Evolutionary conservation across 2,113 vertebrate species (phyloP).

Genomic region (Tupaia tana): DNA sequence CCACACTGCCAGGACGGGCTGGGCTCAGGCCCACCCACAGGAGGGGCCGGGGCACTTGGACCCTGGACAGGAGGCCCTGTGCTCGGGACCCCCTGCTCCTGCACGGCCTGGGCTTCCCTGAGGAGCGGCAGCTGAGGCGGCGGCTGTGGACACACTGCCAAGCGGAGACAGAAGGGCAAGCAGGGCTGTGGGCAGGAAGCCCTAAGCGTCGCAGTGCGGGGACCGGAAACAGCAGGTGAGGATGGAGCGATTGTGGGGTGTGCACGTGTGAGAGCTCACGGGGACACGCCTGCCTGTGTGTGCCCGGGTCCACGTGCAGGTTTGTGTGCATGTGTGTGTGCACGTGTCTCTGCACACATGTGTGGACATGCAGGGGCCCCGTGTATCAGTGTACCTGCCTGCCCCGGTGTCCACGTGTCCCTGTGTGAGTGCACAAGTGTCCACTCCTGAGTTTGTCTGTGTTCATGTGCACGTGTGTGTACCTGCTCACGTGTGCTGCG

Average conservation of each 20-base stretch:
- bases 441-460: accelerated
- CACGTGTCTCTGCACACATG: accelerated
- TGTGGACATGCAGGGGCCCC: neutral
- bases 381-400: neutral
- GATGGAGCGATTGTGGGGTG: accelerated
- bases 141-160: no score
- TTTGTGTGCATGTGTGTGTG: no score
- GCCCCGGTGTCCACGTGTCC: accelerated
- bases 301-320: no score
- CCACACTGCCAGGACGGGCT: neutral
- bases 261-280: no score
- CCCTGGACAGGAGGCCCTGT: neutral
- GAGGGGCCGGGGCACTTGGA: neutral
- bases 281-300: no score
- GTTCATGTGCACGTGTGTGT: neutral
- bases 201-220: neutral
- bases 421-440: neutral
- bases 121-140: no score
- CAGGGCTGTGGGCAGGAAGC: neutral
- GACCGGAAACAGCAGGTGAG: accelerated
- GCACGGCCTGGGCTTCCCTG: neutral
- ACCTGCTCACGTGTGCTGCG: neutral
- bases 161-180: neutral
- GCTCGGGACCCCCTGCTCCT: neutral
- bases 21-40: accelerated